phyloP scores from a whole-genome alignment of 2,797 vertebrate genomes.

The Malurus leucopterus region DNA sequence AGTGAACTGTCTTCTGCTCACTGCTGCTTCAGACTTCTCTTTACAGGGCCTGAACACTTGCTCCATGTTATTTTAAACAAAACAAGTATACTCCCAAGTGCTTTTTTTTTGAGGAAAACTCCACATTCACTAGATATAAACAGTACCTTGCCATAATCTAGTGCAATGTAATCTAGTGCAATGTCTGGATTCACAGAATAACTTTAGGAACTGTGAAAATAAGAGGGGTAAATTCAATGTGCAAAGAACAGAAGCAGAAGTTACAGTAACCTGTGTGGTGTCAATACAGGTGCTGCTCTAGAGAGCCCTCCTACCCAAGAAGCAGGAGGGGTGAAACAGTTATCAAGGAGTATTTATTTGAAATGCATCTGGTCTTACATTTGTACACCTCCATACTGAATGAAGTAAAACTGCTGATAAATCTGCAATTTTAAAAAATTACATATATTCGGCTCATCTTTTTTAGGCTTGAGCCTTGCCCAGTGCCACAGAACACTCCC shows the following conservation, averaged over 20 bases:
- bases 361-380: not conserved
- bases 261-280: not conserved
- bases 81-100: not conserved
- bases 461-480: not conserved
- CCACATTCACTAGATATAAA: not conserved
- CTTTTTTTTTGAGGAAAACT: not conserved
- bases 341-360: not conserved
- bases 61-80: not conserved
- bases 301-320: fast-evolving
- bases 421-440: not conserved
- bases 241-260: not conserved
- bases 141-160: not conserved
- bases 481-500: not conserved
- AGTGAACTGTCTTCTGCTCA: not conserved
- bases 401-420: not conserved
- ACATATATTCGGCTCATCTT: not conserved
- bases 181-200: not conserved
- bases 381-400: not conserved
- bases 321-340: not conserved
- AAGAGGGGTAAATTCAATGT: not conserved
- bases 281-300: not conserved
- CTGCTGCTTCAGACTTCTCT: not conserved
- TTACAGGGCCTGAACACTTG: not conserved
- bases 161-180: not conserved
- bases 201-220: not conserved